Conservation (phyloP, 92 coral and sea anemone species). For the Palythoa caribaeorum region DNA sequence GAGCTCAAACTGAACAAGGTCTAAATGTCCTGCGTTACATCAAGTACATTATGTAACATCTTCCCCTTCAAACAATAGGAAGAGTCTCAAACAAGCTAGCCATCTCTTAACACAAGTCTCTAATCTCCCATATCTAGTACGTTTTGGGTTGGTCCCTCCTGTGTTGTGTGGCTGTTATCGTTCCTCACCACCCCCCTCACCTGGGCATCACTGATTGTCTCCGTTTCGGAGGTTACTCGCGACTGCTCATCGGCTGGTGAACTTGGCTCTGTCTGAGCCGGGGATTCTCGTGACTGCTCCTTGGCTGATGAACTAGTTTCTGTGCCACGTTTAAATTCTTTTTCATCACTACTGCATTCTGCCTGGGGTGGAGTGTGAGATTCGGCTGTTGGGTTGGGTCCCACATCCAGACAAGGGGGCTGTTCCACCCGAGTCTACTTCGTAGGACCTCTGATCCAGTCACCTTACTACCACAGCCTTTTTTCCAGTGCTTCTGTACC, state of each 20-base stretch:
- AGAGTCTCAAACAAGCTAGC: background rate
- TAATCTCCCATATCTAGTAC: background rate
- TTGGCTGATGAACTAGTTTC: background rate
- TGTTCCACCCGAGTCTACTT: slow-evolving; percentile 38
- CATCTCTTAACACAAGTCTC: slow-evolving; percentile 5
- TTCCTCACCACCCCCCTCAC: background rate
- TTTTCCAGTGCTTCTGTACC: slow-evolving; percentile 51
- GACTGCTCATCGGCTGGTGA: slow-evolving; percentile 5
- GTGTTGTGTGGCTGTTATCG: background rate
- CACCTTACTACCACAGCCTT: slow-evolving; percentile 42
- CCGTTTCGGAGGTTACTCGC: background rate
- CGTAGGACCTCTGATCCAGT: slow-evolving; percentile 46
- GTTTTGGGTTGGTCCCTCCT: background rate
- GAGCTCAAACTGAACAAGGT: too few relatives aligned
- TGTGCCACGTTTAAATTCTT: background rate
- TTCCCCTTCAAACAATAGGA: background rate
- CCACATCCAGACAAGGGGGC: background rate
- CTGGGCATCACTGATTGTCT: background rate
- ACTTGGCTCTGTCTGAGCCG: background rate
- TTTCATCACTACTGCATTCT: background rate
- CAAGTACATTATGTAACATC: too few relatives aligned
- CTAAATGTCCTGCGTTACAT: too few relatives aligned
- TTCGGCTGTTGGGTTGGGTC: slow-evolving; percentile 2
- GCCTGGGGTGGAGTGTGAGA: background rate
- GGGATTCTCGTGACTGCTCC: slow-evolving; percentile 1